These are phyloP conservation scores for Ptilodon capucinus DNA, from an alignment of 2,888 invertebrate genomes.

Conservation along the genomic window DNA sequence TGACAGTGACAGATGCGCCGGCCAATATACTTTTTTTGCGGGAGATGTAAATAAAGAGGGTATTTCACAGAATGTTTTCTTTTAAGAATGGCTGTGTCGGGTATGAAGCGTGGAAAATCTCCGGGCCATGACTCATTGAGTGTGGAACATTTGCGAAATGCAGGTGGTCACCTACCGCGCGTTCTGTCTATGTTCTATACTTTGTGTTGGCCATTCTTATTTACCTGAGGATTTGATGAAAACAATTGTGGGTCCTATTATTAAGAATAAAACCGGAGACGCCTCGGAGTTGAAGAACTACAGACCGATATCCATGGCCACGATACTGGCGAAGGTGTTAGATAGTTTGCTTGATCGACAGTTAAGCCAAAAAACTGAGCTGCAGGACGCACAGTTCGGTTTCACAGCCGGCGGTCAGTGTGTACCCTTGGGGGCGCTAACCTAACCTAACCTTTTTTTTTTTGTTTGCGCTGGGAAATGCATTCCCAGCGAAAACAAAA, in stretches of 20 bases:
- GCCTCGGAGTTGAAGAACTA: background rate
- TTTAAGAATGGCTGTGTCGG: background rate
- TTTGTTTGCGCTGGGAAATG: no score
- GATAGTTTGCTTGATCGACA: background rate
- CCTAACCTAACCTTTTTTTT: no score
- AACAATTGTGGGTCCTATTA: constrained; percentile 2
- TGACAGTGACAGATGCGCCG: no score
- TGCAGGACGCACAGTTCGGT: background rate
- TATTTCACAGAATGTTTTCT: no score
- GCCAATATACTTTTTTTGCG: no score
- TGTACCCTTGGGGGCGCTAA: no score
- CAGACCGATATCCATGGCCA: constrained; percentile 1
- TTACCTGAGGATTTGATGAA: constrained; percentile 4
- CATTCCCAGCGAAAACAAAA: no score
- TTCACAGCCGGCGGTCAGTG: no score
- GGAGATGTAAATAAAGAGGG: no score
- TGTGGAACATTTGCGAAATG: background rate
- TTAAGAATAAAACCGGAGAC: background rate
- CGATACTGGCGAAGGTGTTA: constrained; percentile 4
- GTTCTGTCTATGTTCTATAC: background rate
- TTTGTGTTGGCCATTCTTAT: constrained; percentile 3
- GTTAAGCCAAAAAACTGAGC: background rate
- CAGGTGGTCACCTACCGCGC: background rate
- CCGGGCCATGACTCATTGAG: constrained; percentile 5
- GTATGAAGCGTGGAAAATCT: background rate